Base-by-base conservation (phyloP, 1,140 invertebrate genomes). In the Tetraneura akinire region DNA sequence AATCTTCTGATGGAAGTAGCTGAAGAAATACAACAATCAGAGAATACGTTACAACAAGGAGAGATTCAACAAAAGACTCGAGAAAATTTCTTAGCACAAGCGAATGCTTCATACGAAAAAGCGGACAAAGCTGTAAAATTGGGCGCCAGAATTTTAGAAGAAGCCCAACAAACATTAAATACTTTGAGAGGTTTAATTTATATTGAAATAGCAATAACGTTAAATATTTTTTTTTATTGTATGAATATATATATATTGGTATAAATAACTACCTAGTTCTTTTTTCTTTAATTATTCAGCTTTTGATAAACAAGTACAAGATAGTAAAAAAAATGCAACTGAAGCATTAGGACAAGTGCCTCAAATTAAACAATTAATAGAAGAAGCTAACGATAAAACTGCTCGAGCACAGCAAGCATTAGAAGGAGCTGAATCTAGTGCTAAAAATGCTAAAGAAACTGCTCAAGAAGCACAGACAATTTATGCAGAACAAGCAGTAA, bases 221-320 rank as follows among this genome's bases (percentile, higher is more conserved):
- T 81, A 18, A 21, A 64, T 45, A 73, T 8, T n/a, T n/a, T n/a
- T n/a, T n/a, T n/a, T n/a, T n/a, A n/a, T n/a, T n/a, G n/a, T n/a
- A n/a, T n/a, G n/a, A n/a, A n/a, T n/a, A n/a, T n/a, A n/a, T n/a
- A n/a, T n/a, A n/a, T n/a, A n/a, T n/a, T n/a, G n/a, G n/a, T n/a
- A n/a, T n/a, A n/a, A n/a, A n/a, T n/a, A 66, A 55, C 51, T 68
- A 11, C n/a, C n/a, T n/a, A n/a, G n/a, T n/a, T n/a, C n/a, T n/a
- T n/a, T n/a, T n/a, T n/a, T n/a, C n/a, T n/a, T n/a, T n/a, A n/a
- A n/a, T n/a, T 32, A 13, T 47, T 18, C 66, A 93, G 95, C 92
- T 84, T 98, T 98, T 87, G 94, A 97, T 85, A 89, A 92, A 57
- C 90, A 96, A 86, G 95, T 98, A 3, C 90, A 94, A 82, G 90